Conservation (phyloP, 2,797 vertebrate genomes). For the Kryptolebias ocellatus region DNA sequence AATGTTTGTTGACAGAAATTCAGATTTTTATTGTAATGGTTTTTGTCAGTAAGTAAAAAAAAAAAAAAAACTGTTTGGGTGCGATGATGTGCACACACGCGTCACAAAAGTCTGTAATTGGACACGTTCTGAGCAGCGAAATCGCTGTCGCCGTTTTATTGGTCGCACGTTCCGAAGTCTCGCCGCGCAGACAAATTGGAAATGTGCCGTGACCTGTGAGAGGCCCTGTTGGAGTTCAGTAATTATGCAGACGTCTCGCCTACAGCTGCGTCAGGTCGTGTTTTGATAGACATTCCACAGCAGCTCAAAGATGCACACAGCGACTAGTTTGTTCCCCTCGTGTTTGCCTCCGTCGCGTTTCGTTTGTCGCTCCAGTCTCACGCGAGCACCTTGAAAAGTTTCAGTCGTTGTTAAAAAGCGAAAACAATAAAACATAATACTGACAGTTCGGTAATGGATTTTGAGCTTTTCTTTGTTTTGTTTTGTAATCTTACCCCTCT, state of each 20-base stretch:
- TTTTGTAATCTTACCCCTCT: conserved; percentile 4
- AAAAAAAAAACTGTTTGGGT: not conserved
- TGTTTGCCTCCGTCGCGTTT: conserved; percentile 65
- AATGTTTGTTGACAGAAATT: not conserved
- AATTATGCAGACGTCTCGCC: conserved; percentile 58
- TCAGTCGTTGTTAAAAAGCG: conserved; percentile 15
- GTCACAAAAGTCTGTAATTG: not conserved
- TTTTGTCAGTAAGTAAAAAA: not conserved
- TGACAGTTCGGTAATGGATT: conserved; percentile 44
- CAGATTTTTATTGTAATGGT: not conserved
- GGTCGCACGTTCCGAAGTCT: conserved; percentile 32
- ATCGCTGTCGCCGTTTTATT: conserved; percentile 16
- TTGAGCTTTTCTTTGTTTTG: conserved; percentile 21
- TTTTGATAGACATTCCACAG: conserved; percentile 75
- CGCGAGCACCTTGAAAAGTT: conserved; percentile 33
- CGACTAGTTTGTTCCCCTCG: conserved; percentile 38
- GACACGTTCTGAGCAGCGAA: conserved; percentile 1
- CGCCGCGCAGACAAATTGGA: conserved; percentile 43
- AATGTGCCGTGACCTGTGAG: conserved; percentile 59
- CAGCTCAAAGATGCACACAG: conserved; percentile 50
- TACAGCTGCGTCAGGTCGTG: conserved; percentile 59
- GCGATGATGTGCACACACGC: not conserved
- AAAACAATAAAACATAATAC: too few species aligned
- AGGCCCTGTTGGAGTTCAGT: conserved; percentile 40
- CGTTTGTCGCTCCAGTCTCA: conserved; percentile 54